Conservation (phyloP, 1,140 invertebrate genomes). For the Chionoecetes opilio region DNA sequence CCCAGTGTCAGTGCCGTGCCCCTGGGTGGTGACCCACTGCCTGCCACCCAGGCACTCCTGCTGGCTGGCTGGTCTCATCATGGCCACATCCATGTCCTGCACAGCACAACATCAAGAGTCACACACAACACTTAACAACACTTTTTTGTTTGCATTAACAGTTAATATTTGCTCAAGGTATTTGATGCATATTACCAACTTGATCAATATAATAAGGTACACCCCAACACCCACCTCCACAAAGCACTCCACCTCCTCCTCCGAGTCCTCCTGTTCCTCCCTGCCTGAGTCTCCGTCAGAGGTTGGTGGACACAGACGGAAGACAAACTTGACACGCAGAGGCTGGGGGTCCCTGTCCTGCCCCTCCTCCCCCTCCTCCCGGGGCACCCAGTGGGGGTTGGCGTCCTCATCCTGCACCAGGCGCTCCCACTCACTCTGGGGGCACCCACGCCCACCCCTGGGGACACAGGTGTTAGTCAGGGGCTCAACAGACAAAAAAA, state of each 20-base stretch:
- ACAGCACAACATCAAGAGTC: too few relatives aligned
- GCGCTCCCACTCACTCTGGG: not conserved
- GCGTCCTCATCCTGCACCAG: not conserved
- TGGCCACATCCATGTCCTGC: conserved; percentile 69
- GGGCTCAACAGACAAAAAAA: not conserved
- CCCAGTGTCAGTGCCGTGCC: too few relatives aligned
- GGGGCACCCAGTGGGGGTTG: conserved; percentile 33
- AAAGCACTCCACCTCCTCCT: conserved; percentile 41
- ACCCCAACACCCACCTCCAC: conserved; percentile 7
- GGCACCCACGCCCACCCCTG: not conserved
- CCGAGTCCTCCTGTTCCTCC: not conserved
- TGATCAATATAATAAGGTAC: too few relatives aligned
- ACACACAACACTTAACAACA: too few relatives aligned
- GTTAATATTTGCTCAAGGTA: too few relatives aligned
- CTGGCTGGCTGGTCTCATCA: conserved; percentile 43
- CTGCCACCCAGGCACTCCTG: too few relatives aligned
- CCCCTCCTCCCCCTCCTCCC: conserved; percentile 24
- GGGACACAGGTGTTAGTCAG: not conserved
- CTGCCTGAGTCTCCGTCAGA: not conserved
- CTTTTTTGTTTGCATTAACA: too few relatives aligned
- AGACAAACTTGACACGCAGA: conserved; percentile 32
- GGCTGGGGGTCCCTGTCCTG: not conserved
- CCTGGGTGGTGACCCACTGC: too few relatives aligned
- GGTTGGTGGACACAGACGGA: not conserved
- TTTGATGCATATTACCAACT: too few relatives aligned